phyloP scores from a whole-genome alignment of 2,113 vertebrate genomes.

The Rattus norvegicus region GRCr8 NC_086025.1:59267501-59268000 shows the following conservation, averaged over 20 bases:
- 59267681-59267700: constrained; percentile 14
- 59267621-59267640: background rate
- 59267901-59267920: background rate
- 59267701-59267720: constrained; percentile 6
- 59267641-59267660: constrained; percentile 9
- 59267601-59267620: constrained; percentile 35
- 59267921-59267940: background rate
- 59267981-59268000: background rate
- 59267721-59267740: background rate
- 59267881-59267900: background rate
- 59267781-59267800: background rate
- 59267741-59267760: constrained; percentile 31
- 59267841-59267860: constrained; percentile 1
- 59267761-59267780: background rate
- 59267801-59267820: background rate
- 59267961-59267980: background rate
- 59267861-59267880: background rate
- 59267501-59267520: constrained; percentile 1
- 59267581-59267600: constrained; percentile 24
- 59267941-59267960: background rate
- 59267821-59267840: background rate
- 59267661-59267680: constrained; percentile 4
- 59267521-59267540: background rate
- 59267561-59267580: background rate
- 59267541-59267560: background rate